Conservation (phyloP, 2,113 vertebrate species). For the Bufo bufo region DNA sequence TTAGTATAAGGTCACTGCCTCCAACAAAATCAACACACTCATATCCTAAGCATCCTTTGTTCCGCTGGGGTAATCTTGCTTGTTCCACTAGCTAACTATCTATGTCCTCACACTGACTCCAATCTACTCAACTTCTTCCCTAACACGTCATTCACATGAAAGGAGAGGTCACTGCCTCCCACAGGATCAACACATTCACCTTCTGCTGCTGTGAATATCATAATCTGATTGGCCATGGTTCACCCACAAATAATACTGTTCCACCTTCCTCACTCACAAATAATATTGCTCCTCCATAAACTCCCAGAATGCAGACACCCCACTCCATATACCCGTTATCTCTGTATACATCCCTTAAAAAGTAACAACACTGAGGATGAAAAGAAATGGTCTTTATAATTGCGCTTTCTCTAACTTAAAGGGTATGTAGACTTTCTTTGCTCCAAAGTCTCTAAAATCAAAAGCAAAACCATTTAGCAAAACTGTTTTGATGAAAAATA, state of each 20-base stretch:
- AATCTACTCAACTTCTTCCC: not conserved
- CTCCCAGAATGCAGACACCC: too few species aligned
- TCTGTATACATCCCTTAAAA: too few species aligned
- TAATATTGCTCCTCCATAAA: too few species aligned
- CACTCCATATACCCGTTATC: too few species aligned
- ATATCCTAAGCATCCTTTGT: not conserved
- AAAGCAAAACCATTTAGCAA: too few species aligned
- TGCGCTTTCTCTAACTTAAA: too few species aligned
- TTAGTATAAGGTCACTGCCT: not conserved
- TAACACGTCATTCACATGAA: not conserved
- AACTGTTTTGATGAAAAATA: too few species aligned
- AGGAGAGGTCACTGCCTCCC: not conserved
- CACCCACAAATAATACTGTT: not conserved
- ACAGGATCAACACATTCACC: not conserved
- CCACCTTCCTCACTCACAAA: not conserved
- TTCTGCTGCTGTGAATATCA: not conserved
- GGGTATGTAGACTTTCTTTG: too few species aligned
- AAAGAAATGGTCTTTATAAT: too few species aligned
- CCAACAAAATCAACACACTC: not conserved
- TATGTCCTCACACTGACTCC: not conserved
- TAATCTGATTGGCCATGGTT: not conserved
- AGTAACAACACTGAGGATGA: too few species aligned
- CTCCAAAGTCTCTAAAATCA: too few species aligned
- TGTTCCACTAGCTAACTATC: not conserved
- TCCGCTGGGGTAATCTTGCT: not conserved